Base-by-base conservation (phyloP, 2,888 invertebrate species). In the Monopis laevigella region DNA sequence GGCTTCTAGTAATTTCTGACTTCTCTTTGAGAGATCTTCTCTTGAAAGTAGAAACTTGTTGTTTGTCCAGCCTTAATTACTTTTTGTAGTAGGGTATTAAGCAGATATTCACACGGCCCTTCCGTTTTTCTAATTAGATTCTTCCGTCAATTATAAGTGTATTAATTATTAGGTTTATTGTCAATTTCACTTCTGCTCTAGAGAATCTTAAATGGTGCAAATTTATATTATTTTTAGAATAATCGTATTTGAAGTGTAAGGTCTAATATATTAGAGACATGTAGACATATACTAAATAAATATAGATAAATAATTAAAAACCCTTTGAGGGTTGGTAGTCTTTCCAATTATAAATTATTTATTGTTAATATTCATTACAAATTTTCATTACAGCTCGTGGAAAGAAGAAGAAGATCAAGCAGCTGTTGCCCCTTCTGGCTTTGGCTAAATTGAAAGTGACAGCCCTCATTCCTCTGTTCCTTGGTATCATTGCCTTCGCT, bases 351-450 rank as follows among this genome's bases (percentile, higher is more conserved):
- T n/a, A n/a, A n/a, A n/a, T n/a, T n/a, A n/a, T n/a, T n/a, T 32
- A 6, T 32, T 32, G 32, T 32, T 32, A 32, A 32, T n/a, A 14
- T 29, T 42, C 18, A 41, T 26, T 21, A n/a, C n/a, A n/a, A n/a
- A n/a, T 39, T 21, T 11, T 42, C 4, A 39, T 65, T 66, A 2
- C 72, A 89, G 89, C 89, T 54, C 88, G 91, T 58, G 90, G 90
- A 58, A 90, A 90, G 74, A 91, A 90, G 82, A 87, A 89, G 84
- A 85, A 86, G 73, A 84, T 88, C 63, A 90, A 90, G 83, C 84
- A 86, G 54, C 86, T 92, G 55, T 68, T 89, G 55, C 89, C 90
- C 13, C 82, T 92, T 50, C 75, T 93, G 51, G 82, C 92, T 53
- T 80, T 93, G 46, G 82, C 92, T 57, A 90, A 91, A 63, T 68